These are phyloP conservation scores for Strigops habroptila DNA, from an alignment of 2,113 vertebrate species.

Conservation along the genomic window DNA sequence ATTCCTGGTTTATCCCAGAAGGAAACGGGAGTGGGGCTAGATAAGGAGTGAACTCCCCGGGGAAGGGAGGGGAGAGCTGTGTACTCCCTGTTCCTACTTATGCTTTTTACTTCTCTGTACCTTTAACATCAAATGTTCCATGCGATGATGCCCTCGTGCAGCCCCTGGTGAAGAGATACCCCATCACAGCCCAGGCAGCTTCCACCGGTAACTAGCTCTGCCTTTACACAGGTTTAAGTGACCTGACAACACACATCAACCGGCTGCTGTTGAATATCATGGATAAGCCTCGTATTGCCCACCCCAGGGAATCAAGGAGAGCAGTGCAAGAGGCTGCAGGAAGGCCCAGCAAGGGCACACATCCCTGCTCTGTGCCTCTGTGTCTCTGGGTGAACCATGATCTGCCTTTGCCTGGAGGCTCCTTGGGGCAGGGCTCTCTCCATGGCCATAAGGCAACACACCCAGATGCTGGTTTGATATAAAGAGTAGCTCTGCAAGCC, in stretches of 20 bases:
- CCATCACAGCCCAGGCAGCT: not conserved
- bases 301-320: not conserved
- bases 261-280: not conserved
- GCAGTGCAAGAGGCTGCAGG: not conserved
- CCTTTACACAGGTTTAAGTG: not conserved
- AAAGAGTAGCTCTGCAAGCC: not conserved
- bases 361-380: not conserved
- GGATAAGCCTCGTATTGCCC: not conserved
- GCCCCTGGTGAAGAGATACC: not conserved
- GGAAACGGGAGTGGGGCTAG: not conserved
- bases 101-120: not conserved
- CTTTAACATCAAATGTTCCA: not conserved
- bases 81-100: not conserved
- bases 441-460: not conserved
- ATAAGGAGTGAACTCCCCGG: not conserved
- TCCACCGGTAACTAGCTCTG: not conserved
- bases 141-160: rapidly evolving
- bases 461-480: not conserved
- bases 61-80: not conserved
- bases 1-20: not conserved
- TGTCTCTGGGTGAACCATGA: not conserved
- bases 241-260: not conserved
- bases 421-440: not conserved
- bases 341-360: not conserved
- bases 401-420: not conserved